Base-by-base conservation (phyloP, 2,113 vertebrate genomes). In the Psilopogon haemacephalus region DNA sequence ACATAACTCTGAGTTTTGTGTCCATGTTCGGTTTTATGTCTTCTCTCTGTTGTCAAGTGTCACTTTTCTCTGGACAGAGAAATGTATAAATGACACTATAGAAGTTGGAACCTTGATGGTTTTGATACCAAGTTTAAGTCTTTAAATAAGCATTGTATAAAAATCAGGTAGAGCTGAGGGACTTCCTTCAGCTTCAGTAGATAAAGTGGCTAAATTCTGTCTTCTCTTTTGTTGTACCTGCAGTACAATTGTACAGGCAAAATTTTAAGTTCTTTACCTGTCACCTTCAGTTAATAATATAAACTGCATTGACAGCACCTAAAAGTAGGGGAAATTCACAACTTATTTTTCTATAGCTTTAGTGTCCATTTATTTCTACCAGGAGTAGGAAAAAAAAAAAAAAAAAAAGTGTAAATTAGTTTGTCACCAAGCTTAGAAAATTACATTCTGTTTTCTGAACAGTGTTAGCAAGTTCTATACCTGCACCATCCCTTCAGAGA, bases 351-450 rank as follows among this genome's bases (percentile, higher is more conserved):
- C 33, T 24, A 3, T 74, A 73, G 19, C 15, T 69, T 63, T 73
- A n/a, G 15, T 64, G 30, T 59, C 37, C 78, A 32, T 69, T 79
- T 67, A 26, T 64, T 84, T 63, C 55, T 74, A n/a, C 83, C 33
- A 67, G 17, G 21, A 77, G 19, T 70, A 20, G 18, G 67, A 80
- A 94, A 73, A 42, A 12, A 24, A 48, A 48, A 48, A 48, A 40
- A 40, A 40, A 23, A 11, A 48, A 48, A 23, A 48, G 12, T 80
- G 63, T 42, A 50, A 78, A 82, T 70, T 67, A 44, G 28, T 62
- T 94, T 87, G 21, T 69, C 55, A 87, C 42, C 32, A 24, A 76
- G 38, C 72, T 85, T 72, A 72, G 78, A 89, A 90, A 95, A 95
- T 82, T 76, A 73, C 27, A 93, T 84, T 94, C 50, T 87, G 27